Base-by-base conservation (phyloP, 2,888 invertebrate species). In the Leptogaster cylindrica region DNA sequence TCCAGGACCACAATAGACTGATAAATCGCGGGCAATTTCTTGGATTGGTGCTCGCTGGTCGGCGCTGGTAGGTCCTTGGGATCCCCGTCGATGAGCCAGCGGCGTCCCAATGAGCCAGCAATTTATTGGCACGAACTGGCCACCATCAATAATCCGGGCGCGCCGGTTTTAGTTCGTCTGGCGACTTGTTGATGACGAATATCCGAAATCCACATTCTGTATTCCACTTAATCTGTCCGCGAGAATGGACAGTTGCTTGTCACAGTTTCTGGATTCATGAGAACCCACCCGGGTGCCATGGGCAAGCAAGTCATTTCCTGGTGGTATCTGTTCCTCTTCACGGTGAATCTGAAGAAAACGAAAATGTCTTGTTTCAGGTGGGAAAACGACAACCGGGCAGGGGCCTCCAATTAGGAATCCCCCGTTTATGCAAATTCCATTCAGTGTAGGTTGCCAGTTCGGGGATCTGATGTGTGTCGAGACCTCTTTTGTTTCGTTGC, bases 381-480 rank as follows among this genome's bases (percentile, higher is more conserved):
- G 66, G 55, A 66, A 66, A 66, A n/a, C n/a, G n/a, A n/a, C n/a
- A n/a, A n/a, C n/a, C n/a, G n/a, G n/a, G 23, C 55, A 46, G 44
- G 55, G 66, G 66, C 44, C 46, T 66, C 66, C 55, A 66, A 66
- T 55, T 66, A 55, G 66, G 66, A 66, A 66, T 66, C 66, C 46
- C 55, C 66, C 55, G 20, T 66, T 66, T 66, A 66, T 66, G 66
- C 66, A 50, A 66, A 66, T 46, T 46, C 31, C 8, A 46, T 46
- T 63, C 28, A 46, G n/a, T 63, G 6, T 55, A 39, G 55, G 12
- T 39, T 36, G 31, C 14, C 20, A 23, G 39, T 28, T 18, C 41
- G 14, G 16, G n/a, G n/a, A n/a, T n/a, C 18, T 27, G 39, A 55
- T 20, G 18, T 36, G 31, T 39, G 23, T 55, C 55, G 46, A 7